Evolutionary conservation across 2,888 invertebrate genomes (phyloP), one percentile per base, ranked within the genome.

Genomic region (Eristalis pertinax): DNA sequence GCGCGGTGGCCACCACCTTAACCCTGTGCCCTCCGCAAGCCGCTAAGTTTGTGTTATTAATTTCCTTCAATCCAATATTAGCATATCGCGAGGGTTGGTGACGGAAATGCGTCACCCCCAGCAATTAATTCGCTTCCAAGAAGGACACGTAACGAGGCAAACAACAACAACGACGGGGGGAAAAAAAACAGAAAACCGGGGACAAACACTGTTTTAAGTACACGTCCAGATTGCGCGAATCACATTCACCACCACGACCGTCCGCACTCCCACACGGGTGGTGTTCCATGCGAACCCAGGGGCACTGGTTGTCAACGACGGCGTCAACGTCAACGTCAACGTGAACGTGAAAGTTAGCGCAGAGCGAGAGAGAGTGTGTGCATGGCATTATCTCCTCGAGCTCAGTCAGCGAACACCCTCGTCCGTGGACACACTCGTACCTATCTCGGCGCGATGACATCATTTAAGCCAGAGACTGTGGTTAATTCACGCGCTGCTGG

Each of bases 401-500:
- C 19, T 19, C 50, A 50, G 50, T 50, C 43, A 43, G n/a, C 43
- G 43, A n/a, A n/a, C 43, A 50, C 50, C 50, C 50, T 50, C 19
- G 50, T 5, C 4, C 19, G 5, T 8, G 50, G 50, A 8, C 50
- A 19, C 43, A 43, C 43, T 43, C 43, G n/a, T 7, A 15, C n/a
- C 43, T n/a, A 50, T 19, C 19, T 26, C 60, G 32, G 60, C 43
- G 68, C 69, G 84, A 87, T 79, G 84, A 84, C 79, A 84, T 76
- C 83, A 79, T 76, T 83, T 78, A 72, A 79, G 86, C 83, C 75
- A 68, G 83, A 19, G 50, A 67, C 79, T 83, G 83, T 79, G 87
- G 84, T 87, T 80, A 79, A 84, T 84, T 87, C 73, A 29, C 78
- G 75, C 69, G 60, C 67, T 79, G 84, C 79, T 78, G 65, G 50